A percentile compares a stretch with the other conserved stretches of the same genome.
These are phyloP conservation scores for Drosophila erecta DNA, from an alignment of 1,140 invertebrate genomes.

Conservation along the genomic window DNA sequence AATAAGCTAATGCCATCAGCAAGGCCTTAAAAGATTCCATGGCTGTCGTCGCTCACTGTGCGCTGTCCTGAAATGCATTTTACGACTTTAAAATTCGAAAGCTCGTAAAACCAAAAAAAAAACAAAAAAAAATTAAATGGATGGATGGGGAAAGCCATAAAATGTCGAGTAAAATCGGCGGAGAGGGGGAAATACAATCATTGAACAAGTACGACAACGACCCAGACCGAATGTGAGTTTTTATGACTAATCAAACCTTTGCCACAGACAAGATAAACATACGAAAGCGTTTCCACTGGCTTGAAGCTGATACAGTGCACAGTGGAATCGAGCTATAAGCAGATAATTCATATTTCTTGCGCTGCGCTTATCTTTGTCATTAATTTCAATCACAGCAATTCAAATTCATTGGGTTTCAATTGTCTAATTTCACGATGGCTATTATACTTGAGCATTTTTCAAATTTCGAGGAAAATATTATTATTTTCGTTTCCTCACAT, in stretches of 20 bases:
- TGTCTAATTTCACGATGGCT: constrained; percentile 6
- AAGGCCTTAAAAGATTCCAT: neutral
- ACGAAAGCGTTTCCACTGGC: constrained; percentile 14
- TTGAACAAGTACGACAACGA: constrained; percentile 60
- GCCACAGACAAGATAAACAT: constrained; percentile 59
- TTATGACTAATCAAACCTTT: constrained; percentile 81
- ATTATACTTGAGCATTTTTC: constrained; percentile 2
- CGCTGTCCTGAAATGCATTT: constrained; percentile 65
- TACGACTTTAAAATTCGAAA: constrained; percentile 76
- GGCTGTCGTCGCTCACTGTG: constrained; percentile 2
- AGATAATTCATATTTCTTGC: constrained; percentile 30
- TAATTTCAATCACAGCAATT: constrained; percentile 25
- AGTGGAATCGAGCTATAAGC: constrained; percentile 2
- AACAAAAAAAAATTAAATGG: constrained; percentile 24
- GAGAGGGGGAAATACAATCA: constrained; percentile 44
- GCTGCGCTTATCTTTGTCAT: neutral
- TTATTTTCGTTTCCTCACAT: too few species aligned
- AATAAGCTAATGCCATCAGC: constrained; percentile 60
- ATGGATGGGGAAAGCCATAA: constrained; percentile 11
- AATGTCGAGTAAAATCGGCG: constrained; percentile 1
- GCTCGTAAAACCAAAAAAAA: constrained; percentile 59
- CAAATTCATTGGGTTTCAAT: constrained; percentile 4
- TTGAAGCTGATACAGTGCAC: neutral
- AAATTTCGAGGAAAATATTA: too few species aligned
- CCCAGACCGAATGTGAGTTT: constrained; percentile 61